Evolutionary conservation across 2,888 invertebrate genomes (phyloP).

Genomic region (Microchrysa polita): DNA sequence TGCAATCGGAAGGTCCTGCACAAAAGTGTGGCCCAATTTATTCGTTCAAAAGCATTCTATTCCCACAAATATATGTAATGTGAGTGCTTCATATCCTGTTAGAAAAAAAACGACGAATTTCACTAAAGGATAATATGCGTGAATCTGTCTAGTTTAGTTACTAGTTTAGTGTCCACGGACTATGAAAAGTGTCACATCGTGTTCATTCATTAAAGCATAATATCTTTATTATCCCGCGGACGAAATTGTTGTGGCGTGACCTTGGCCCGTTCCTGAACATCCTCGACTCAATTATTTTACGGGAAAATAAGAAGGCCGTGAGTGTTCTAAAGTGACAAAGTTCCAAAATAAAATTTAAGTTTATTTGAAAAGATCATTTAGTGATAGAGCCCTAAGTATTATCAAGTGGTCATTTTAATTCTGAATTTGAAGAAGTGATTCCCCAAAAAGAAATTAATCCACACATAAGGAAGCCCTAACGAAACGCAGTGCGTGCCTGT

Average conservation of each 20-base stretch:
- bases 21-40: no score
- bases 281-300: neutral
- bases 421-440: constrained; percentile 5
- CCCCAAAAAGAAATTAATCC: neutral
- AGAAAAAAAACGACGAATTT: neutral
- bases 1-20: no score
- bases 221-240: no score
- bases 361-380: constrained; percentile 2
- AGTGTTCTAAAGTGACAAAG: constrained; percentile 10
- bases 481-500: constrained; percentile 2
- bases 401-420: neutral
- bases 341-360: constrained; percentile 4
- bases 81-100: no score
- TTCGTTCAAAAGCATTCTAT: no score
- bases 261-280: neutral
- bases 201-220: neutral
- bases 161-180: constrained; percentile 17
- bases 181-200: neutral
- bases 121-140: neutral
- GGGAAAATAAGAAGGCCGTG: neutral
- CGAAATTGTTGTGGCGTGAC: neutral
- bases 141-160: neutral
- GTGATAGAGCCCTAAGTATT: constrained; percentile 17
- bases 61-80: no score
- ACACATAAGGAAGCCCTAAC: neutral